Base-by-base conservation (phyloP, 2,797 vertebrate genomes). In the Diplodus sargus region DNA sequence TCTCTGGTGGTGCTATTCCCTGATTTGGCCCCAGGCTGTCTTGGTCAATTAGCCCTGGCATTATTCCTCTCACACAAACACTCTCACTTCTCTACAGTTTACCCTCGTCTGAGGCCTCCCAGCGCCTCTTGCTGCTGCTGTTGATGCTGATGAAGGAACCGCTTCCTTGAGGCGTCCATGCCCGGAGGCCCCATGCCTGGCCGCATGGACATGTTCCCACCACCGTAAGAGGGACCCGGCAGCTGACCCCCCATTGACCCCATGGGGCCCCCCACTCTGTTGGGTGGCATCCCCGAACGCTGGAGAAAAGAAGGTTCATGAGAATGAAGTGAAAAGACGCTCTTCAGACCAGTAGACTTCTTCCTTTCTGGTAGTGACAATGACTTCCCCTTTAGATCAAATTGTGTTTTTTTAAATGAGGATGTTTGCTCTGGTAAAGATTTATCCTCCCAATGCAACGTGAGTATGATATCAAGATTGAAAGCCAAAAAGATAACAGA, bases 101-200 rank as follows among this genome's bases (percentile, higher is more conserved):
- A 99, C 98, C 98, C 97, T 85, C 97, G 95, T 85, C 97, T 92
- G 4, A 94, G 96, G 88, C 94, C 89, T 67, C 95, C 94, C 90
- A 96, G 90, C 0, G 93, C 95, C 78, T 96, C 97, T 23, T 96
- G 95, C 88, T 96, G 97, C 30, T 96, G 97, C 10, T 96, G 96
- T 17, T 89, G 95, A 87, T 97, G 97, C 61, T 91, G 95, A 84
- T 97, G 97, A 67, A 99, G 96, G 84, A 98, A 95, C 25, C 98
- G 95, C 85, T 99, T 99, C 87, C 98, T 95, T 18, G 97, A 96
- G 23, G 96, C 91, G 30, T 99, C 98, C 97, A 98, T 96, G 85
- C 96, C 89, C 1, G 96, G 87, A 70, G 96, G 97, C 20, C 97
- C 96, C 95, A 99, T 97, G 66, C 96, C 96, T 0, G 96, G 94